Conservation (phyloP, 2,113 vertebrate genomes). For the Leucopternis melanops region DNA sequence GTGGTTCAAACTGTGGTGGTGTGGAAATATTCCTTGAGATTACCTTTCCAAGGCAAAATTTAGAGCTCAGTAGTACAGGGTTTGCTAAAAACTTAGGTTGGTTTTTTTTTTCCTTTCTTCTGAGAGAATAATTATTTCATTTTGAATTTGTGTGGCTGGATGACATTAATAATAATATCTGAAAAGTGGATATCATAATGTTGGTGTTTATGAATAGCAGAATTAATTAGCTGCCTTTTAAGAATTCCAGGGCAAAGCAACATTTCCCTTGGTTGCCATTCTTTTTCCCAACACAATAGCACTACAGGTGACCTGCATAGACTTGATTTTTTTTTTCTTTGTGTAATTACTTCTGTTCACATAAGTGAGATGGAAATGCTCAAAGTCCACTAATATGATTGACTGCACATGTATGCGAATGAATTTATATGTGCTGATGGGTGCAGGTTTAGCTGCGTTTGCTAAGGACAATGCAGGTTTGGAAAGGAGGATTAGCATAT, state of each 20-base stretch:
- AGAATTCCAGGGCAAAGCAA: not conserved
- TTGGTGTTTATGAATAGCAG: not conserved
- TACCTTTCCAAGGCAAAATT: not conserved
- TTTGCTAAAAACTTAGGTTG: not conserved
- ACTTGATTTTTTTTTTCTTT: not conserved
- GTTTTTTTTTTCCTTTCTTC: not conserved
- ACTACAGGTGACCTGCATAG: not conserved
- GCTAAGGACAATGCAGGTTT: not conserved
- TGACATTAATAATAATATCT: not conserved
- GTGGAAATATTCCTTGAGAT: not conserved
- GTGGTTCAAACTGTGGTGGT: not conserved
- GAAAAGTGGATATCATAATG: not conserved
- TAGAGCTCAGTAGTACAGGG: not conserved
- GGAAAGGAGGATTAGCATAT: not conserved
- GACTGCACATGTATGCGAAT: accelerated
- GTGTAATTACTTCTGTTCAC: not conserved
- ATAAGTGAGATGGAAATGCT: not conserved
- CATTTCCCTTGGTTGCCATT: not conserved
- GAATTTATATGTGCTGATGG: not conserved
- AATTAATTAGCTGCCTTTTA: not conserved
- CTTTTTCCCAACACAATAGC: not conserved
- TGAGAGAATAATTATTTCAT: not conserved
- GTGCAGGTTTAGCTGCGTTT: not conserved
- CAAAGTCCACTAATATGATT: not conserved
- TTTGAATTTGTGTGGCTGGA: not conserved